These are phyloP conservation scores for Acipenser transmontanus DNA, from an alignment of 2,797 vertebrate species.

Conservation along the genomic window DNA sequence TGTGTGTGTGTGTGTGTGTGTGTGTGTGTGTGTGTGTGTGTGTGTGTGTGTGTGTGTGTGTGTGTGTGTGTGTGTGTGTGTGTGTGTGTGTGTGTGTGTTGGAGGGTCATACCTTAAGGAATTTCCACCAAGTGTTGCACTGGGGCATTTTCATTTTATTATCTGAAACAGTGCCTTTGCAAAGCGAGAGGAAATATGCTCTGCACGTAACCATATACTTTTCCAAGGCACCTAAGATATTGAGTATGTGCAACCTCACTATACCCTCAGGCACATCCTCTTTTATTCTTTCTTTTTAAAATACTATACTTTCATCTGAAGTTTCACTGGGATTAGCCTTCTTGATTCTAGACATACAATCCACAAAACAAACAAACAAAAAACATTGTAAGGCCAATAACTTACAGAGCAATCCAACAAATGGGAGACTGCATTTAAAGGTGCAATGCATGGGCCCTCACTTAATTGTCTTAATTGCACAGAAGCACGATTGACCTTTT, in stretches of 20 bases:
- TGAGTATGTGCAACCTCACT: slow-evolving; percentile 62
- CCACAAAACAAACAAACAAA: slow-evolving; percentile 63
- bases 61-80: neutral
- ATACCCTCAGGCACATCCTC: slow-evolving; percentile 62
- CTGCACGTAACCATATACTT: neutral
- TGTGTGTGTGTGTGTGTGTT: neutral
- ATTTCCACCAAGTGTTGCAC: neutral
- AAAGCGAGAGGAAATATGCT: neutral
- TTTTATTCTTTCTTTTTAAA: slow-evolving; percentile 77
- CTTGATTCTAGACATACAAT: slow-evolving; percentile 70
- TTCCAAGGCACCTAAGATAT: neutral
- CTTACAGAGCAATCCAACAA: neutral
- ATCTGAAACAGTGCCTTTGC: neutral
- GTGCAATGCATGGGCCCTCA: neutral
- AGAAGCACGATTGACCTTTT: neutral
- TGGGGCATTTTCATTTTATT: neutral
- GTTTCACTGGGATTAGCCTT: slow-evolving; percentile 70
- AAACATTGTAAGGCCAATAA: neutral
- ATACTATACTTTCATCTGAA: slow-evolving; percentile 57
- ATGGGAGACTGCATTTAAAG: neutral
- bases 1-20: neutral
- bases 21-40: neutral
- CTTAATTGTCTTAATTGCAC: neutral
- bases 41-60: too few species aligned
- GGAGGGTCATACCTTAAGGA: neutral